Conservation (phyloP, 2,113 vertebrate species). For the Hoplias malabaricus region DNA sequence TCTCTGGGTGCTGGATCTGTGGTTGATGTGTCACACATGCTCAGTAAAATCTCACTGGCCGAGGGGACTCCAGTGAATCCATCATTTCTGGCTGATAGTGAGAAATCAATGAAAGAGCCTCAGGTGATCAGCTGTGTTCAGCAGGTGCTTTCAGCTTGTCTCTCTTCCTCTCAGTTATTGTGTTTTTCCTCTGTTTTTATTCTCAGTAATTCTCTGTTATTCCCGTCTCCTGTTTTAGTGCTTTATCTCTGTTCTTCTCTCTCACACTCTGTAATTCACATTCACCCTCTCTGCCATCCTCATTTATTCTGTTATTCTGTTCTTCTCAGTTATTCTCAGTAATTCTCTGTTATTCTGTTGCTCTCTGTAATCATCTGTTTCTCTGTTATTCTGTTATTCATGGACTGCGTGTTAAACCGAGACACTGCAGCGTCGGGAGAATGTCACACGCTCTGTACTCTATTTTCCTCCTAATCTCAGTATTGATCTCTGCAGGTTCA, state of each 20-base stretch:
- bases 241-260: too few relatives aligned
- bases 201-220: too few relatives aligned
- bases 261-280: too few relatives aligned
- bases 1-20: not conserved
- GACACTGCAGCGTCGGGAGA: slow-evolving; percentile 23
- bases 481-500: slow-evolving; percentile 30
- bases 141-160: too few relatives aligned
- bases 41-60: slow-evolving; percentile 44
- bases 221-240: too few relatives aligned
- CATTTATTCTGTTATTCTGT: too few relatives aligned
- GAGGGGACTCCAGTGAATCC: slow-evolving; percentile 45
- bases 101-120: slow-evolving; percentile 45
- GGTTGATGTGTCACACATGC: slow-evolving; percentile 26
- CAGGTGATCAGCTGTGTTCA: slow-evolving; percentile 43
- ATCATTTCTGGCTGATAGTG: slow-evolving; percentile 47
- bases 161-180: too few relatives aligned
- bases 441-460: slow-evolving; percentile 44
- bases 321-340: too few relatives aligned
- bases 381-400: slow-evolving; percentile 34
- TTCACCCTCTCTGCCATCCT: too few relatives aligned
- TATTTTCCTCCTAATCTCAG: slow-evolving; percentile 37
- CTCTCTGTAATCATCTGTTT: too few relatives aligned
- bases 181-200: too few relatives aligned
- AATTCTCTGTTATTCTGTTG: too few relatives aligned
- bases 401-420: slow-evolving; percentile 35